Conservation (phyloP, 30 jellyfish, hydroid and myxozoan species). For the Clytia hemisphaerica region DNA sequence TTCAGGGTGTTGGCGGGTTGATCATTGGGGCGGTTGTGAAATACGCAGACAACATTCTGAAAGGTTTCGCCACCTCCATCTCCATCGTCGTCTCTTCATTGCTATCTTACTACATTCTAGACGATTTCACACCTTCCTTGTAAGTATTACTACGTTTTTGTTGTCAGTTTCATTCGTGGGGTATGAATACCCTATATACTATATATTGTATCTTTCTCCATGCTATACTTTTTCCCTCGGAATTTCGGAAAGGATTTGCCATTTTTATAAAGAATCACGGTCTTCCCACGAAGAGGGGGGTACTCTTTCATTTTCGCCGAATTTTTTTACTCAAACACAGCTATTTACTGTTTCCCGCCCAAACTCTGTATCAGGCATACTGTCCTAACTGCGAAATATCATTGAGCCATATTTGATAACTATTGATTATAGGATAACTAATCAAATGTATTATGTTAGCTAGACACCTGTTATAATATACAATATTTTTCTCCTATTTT, state of each 20-base stretch:
- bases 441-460: too few species aligned
- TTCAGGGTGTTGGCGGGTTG: slow-evolving; percentile 91
- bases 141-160: slow-evolving; percentile 33
- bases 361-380: too few species aligned
- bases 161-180: too few species aligned
- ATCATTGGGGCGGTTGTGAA: slow-evolving; percentile 94
- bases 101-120: slow-evolving; percentile 64
- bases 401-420: neutral
- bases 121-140: slow-evolving; percentile 83
- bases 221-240: too few species aligned
- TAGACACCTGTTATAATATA: neutral
- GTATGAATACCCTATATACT: too few species aligned
- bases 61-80: slow-evolving; percentile 97
- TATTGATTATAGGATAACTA: slow-evolving; percentile 2
- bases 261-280: too few species aligned
- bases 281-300: too few species aligned
- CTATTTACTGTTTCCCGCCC: neutral
- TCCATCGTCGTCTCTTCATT: slow-evolving; percentile 82
- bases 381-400: neutral
- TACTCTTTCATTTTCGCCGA: too few species aligned
- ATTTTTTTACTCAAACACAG: neutral
- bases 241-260: too few species aligned
- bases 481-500: neutral
- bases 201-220: too few species aligned
- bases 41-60: slow-evolving; percentile 91